Evolutionary conservation across 2,113 vertebrate genomes (phyloP).

Genomic region (Larimichthys crocea): DNA sequence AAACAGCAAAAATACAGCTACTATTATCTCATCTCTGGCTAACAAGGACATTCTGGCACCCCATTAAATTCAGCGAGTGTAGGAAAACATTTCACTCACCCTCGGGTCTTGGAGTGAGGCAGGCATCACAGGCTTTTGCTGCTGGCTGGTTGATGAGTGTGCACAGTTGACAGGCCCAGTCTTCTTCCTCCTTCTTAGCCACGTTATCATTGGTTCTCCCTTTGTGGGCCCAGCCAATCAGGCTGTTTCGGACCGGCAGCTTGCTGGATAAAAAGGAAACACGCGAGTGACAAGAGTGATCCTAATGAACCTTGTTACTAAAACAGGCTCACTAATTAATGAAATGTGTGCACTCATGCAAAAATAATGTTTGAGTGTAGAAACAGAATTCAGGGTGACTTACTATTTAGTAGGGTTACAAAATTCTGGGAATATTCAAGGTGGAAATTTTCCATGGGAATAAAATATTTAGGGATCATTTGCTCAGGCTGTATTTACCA

Average conservation of each 20-base stretch:
- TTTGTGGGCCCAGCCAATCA: conserved; percentile 81
- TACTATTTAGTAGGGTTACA: neutral
- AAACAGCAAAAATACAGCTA: conserved; percentile 27
- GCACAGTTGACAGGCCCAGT: conserved; percentile 90
- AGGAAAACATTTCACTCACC: conserved; percentile 80
- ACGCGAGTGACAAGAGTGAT: neutral
- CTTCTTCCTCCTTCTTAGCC: conserved; percentile 86
- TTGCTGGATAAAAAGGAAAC: conserved; percentile 79
- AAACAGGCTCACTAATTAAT: conserved; percentile 8
- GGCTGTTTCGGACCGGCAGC: conserved; percentile 84
- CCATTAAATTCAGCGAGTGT: conserved; percentile 39
- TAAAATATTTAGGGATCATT: neutral
- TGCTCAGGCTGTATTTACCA: neutral
- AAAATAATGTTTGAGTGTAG: neutral
- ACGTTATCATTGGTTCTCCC: conserved; percentile 74
- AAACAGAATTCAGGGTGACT: neutral
- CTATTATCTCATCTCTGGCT: conserved; percentile 49
- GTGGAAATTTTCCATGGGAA: neutral
- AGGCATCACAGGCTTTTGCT: conserved; percentile 88
- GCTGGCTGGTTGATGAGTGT: conserved; percentile 91
- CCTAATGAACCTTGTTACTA: neutral
- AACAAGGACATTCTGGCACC: conserved; percentile 44
- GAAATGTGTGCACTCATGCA: neutral
- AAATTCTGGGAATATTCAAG: neutral
- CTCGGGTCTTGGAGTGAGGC: conserved; percentile 87